A percentile compares a stretch with the other conserved stretches of the same genome.
Conservation (phyloP, 92 coral and sea anemone species). For the Ricordea florida region DNA sequence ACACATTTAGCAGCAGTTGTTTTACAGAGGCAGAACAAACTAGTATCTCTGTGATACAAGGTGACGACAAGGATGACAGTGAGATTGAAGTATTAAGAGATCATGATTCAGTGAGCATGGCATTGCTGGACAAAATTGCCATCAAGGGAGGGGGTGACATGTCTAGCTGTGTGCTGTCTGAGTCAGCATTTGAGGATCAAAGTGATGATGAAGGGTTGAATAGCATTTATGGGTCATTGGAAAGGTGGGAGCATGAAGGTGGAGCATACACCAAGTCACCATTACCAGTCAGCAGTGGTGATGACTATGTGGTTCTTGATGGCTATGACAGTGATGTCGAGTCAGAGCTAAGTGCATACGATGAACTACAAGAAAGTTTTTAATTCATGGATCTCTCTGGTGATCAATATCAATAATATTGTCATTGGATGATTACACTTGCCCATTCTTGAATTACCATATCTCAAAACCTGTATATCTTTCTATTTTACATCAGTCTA, state of each 20-base stretch:
- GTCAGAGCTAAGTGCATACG: constrained; percentile 30
- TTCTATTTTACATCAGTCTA: no score
- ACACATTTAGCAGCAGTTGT: not conserved
- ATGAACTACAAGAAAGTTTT: constrained; percentile 6
- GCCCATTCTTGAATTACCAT: no score
- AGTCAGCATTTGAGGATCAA: not conserved
- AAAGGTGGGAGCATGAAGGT: constrained; percentile 59
- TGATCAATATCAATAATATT: no score
- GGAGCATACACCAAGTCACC: constrained; percentile 16
- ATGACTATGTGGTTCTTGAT: constrained; percentile 73
- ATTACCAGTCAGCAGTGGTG: constrained; percentile 3
- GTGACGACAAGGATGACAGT: constrained; percentile 38
- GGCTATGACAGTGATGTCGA: constrained; percentile 83
- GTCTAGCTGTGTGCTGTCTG: not conserved
- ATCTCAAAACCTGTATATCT: no score
- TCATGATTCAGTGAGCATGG: not conserved
- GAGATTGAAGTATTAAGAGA: constrained; percentile 69
- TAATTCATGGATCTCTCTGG: no score
- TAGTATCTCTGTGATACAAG: not conserved
- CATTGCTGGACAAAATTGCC: not conserved
- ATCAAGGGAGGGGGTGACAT: constrained; percentile 6
- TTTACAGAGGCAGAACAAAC: not conserved
- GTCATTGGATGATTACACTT: no score
- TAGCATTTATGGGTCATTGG: not conserved
- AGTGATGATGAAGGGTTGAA: not conserved